Evolutionary conservation across 2,113 vertebrate species (phyloP).

Genomic region (Myotis brandtii): DNA sequence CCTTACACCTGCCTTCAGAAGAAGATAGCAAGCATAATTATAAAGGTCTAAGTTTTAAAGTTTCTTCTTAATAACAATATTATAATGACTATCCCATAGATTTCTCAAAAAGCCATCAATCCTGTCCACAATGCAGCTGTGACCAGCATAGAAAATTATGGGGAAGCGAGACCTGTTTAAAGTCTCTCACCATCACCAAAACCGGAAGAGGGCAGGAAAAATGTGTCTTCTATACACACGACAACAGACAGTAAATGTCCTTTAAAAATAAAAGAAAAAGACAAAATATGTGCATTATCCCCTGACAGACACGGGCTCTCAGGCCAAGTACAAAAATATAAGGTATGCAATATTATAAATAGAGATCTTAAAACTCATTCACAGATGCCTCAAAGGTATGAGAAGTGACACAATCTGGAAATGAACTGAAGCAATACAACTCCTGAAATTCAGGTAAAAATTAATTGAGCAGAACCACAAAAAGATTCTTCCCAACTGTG

Average conservation of each 20-base stretch:
- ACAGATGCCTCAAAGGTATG: background rate
- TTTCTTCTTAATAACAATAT: slow-evolving; percentile 1
- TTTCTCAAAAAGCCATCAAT: background rate
- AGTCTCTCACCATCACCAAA: background rate
- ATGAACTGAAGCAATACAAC: background rate
- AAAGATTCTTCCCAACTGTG: background rate
- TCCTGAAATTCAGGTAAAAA: background rate
- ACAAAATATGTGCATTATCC: background rate
- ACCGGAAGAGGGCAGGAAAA: background rate
- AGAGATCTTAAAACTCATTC: background rate
- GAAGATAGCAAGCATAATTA: background rate
- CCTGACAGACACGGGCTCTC: background rate
- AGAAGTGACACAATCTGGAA: background rate
- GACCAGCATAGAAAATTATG: background rate
- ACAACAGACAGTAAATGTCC: background rate
- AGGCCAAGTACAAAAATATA: background rate
- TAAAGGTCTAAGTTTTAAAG: background rate
- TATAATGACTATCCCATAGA: background rate
- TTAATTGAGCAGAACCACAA: background rate
- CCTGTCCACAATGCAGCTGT: background rate
- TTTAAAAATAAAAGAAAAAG: slow-evolving; percentile 19
- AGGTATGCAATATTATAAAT: background rate
- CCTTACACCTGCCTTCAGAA: background rate
- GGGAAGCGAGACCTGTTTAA: background rate
- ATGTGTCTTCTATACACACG: background rate